A percentile compares a stretch with the other conserved stretches of the same genome.
Evolutionary conservation across 2,888 invertebrate genomes (phyloP).

Genomic region (Polyommatus iphigenia): DNA sequence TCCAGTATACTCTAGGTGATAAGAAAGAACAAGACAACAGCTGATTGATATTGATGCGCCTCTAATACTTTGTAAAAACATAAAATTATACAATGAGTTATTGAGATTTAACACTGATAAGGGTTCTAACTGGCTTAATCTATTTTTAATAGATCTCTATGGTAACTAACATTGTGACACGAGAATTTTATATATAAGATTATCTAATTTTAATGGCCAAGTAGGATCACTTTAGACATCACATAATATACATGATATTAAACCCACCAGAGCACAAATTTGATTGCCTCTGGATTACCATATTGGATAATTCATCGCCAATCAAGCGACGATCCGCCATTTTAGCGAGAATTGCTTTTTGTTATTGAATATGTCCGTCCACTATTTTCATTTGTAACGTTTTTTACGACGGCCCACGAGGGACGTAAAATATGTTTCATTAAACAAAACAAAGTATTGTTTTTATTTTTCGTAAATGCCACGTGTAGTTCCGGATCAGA

Average conservation of each 20-base stretch:
- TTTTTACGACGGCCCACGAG: conserved; percentile 6
- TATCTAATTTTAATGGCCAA: background rate
- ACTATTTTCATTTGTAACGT: conserved; percentile 28
- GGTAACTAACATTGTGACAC: too few relatives aligned
- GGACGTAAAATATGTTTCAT: background rate
- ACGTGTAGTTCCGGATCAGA: background rate
- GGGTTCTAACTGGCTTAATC: too few relatives aligned
- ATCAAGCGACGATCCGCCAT: conserved; percentile 38
- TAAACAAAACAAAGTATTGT: background rate
- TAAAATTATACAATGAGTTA: too few relatives aligned
- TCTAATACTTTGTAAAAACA: too few relatives aligned
- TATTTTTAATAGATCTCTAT: too few relatives aligned
- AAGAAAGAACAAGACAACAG: too few relatives aligned
- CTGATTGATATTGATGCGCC: too few relatives aligned
- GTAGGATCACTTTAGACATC: background rate
- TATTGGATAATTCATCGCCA: conserved; percentile 40
- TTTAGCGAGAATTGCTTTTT: conserved; percentile 28
- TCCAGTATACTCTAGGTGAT: too few relatives aligned
- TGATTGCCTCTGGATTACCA: conserved; percentile 37
- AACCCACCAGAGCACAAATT: background rate
- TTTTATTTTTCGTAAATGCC: background rate
- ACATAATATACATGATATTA: background rate
- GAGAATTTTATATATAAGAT: too few relatives aligned
- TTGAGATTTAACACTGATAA: too few relatives aligned
- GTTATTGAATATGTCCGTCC: conserved; percentile 34